These are phyloP conservation scores for Notiomystis cincta DNA, from an alignment of 2,113 vertebrate species.

Conservation along the genomic window DNA sequence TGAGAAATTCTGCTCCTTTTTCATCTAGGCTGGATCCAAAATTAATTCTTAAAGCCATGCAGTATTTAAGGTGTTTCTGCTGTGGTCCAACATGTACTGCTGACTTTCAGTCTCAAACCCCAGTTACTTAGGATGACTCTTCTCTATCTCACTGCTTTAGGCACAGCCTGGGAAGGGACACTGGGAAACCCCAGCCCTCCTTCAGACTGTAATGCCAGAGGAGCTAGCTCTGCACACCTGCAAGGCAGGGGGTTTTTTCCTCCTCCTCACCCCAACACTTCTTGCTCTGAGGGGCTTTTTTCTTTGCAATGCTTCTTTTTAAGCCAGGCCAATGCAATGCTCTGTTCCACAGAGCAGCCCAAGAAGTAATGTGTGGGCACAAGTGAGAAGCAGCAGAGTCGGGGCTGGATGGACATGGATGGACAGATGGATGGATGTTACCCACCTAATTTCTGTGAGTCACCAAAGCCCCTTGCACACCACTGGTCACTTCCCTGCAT, in stretches of 20 bases:
- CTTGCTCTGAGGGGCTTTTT: neutral
- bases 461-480: neutral
- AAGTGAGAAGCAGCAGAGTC: neutral
- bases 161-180: neutral
- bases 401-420: accelerated
- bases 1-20: neutral
- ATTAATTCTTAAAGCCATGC: neutral
- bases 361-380: neutral
- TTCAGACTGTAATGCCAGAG: neutral
- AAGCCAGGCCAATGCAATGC: neutral
- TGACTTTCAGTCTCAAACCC: neutral
- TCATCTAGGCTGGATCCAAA: neutral
- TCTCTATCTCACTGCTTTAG: accelerated
- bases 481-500: neutral
- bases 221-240: neutral
- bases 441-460: accelerated
- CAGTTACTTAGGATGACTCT: neutral
- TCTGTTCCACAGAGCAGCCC: neutral
- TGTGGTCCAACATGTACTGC: accelerated
- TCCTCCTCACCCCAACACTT: neutral
- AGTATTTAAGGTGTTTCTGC: neutral
- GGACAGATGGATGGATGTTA: accelerated
- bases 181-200: neutral
- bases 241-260: accelerated
- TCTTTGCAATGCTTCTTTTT: neutral